These are phyloP conservation scores for Drosophila niveifrons DNA, from an alignment of 2,888 invertebrate species.

Conservation along the genomic window DNA sequence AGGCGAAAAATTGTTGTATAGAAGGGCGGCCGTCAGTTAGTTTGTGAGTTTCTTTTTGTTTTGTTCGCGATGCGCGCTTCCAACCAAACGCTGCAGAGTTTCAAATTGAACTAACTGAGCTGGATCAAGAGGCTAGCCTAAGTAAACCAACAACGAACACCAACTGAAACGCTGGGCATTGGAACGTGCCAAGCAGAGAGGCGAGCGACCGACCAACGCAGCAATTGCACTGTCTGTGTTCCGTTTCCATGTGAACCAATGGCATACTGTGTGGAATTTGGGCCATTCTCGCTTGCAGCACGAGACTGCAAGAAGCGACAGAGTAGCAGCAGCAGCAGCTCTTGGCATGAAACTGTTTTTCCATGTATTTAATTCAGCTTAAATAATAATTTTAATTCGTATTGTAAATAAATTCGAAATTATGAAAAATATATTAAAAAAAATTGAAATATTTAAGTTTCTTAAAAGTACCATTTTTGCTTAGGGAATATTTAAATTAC, in stretches of 20 bases:
- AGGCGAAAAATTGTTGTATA: conserved; percentile 33
- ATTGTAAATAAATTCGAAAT: too few relatives aligned
- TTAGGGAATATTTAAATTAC: too few relatives aligned
- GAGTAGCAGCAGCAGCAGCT: conserved; percentile 14
- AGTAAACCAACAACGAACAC: conserved; percentile 26
- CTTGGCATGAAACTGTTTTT: neutral
- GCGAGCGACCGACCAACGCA: conserved; percentile 1
- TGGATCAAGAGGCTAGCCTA: conserved; percentile 22
- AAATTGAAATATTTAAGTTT: too few relatives aligned
- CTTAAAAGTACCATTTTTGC: too few relatives aligned
- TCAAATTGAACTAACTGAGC: conserved; percentile 63
- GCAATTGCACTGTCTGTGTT: conserved; percentile 33
- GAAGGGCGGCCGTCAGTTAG: conserved; percentile 14
- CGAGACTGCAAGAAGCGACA: conserved; percentile 11
- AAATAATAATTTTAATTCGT: neutral
- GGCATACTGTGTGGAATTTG: conserved; percentile 41
- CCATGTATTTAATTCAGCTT: neutral
- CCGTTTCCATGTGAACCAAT: conserved; percentile 33
- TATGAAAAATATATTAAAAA: too few relatives aligned
- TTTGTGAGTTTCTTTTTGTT: conserved; percentile 18
- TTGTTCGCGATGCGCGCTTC: conserved; percentile 55
- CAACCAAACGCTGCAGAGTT: conserved; percentile 76
- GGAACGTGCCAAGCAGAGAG: conserved; percentile 11
- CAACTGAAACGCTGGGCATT: conserved; percentile 14
- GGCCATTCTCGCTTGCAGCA: conserved; percentile 36